A percentile compares a stretch with the other conserved stretches of the same genome.
phyloP scores from a whole-genome alignment of 2,888 invertebrate genomes.

The Tinea pellionella region DNA sequence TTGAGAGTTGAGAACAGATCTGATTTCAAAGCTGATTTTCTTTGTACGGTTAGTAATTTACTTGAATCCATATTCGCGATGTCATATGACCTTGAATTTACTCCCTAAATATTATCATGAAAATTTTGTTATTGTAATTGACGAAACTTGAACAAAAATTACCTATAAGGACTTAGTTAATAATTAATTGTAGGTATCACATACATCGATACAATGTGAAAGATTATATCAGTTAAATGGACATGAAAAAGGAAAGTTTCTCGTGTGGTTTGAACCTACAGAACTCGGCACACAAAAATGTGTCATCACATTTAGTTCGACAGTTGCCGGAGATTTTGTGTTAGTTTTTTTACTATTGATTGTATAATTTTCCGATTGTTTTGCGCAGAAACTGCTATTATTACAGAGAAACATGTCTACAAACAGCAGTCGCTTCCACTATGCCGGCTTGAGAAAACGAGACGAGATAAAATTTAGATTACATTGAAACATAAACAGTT shows the following conservation, averaged over 20 bases:
- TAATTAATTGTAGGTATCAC: constrained; percentile 37
- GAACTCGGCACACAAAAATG: constrained; percentile 41
- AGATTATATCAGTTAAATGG: constrained; percentile 35
- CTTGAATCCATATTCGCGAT: not conserved
- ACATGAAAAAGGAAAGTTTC: constrained; percentile 49
- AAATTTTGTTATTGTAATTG: too few species aligned
- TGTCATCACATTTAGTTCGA: constrained; percentile 42
- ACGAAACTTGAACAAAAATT: too few species aligned
- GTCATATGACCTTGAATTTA: too few species aligned
- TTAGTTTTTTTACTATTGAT: constrained; percentile 37
- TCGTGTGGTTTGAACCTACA: constrained; percentile 51
- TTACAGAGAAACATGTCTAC: too few species aligned
- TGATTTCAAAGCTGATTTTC: constrained; percentile 35
- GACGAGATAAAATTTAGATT: too few species aligned
- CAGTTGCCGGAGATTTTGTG: constrained; percentile 51
- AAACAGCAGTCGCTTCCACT: too few species aligned
- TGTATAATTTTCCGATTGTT: not conserved
- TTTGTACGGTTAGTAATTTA: constrained; percentile 29
- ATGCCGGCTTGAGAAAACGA: too few species aligned
- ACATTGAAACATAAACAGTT: too few species aligned
- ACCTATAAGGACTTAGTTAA: too few species aligned
- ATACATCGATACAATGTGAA: constrained; percentile 42
- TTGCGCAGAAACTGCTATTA: not conserved
- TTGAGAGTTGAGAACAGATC: constrained; percentile 48
- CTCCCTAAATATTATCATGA: too few species aligned